Percentiles rank a stretch among this genome's conserved stretches.
Evolutionary conservation across 2,797 vertebrate genomes (phyloP).

Genomic region (Urophycis tenuis): DNA sequence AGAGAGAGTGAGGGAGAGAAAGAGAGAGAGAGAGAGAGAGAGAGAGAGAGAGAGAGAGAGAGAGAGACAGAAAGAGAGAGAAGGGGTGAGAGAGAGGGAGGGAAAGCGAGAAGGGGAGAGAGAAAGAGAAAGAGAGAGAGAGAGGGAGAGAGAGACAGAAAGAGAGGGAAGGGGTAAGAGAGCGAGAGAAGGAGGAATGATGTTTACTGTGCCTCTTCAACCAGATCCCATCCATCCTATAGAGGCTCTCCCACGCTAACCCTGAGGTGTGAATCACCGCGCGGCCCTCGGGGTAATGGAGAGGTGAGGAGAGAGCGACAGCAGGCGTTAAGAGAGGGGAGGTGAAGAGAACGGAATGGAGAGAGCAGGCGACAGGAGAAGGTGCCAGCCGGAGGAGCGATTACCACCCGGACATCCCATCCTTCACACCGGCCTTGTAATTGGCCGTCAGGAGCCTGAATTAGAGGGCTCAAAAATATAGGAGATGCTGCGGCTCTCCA

Average conservation of each 20-base stretch:
- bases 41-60: no score
- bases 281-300: slow-evolving; percentile 2
- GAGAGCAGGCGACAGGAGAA: background rate
- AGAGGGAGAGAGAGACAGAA: background rate
- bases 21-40: slow-evolving; percentile 23
- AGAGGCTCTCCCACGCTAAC: slow-evolving; percentile 14
- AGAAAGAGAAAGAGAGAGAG: background rate
- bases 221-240: slow-evolving; percentile 29
- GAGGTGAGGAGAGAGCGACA: slow-evolving; percentile 5
- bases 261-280: background rate
- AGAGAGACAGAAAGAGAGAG: no score
- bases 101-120: background rate
- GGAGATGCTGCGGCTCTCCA: slow-evolving; percentile 18
- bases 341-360: slow-evolving; percentile 1
- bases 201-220: slow-evolving; percentile 13
- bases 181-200: background rate
- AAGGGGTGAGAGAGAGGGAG: background rate
- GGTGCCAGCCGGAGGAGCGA: slow-evolving; percentile 25
- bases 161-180: background rate
- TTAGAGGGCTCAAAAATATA: slow-evolving; percentile 53
- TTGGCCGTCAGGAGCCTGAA: slow-evolving; percentile 50
- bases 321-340: background rate
- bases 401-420: slow-evolving; percentile 23
- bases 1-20: background rate
- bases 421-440: slow-evolving; percentile 49